Evolutionary conservation across 2,797 vertebrate genomes (phyloP), one percentile per base, ranked within the genome.

Genomic region (Sternarchorhynchus goeldii): DNA sequence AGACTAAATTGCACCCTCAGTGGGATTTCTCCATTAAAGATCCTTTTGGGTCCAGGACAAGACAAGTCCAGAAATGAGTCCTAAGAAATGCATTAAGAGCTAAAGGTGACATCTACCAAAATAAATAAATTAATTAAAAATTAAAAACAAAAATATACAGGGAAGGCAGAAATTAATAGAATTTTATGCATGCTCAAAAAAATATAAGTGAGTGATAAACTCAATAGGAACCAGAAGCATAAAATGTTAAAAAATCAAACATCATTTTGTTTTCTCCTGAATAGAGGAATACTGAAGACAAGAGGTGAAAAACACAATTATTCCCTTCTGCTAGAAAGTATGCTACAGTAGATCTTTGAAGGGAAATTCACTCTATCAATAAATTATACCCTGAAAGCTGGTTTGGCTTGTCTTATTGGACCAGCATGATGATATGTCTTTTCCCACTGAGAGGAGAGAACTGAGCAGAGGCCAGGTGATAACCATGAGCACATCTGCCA

Each of bases 361-460:
- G 75, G 0, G 76, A 85, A 81, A 81, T 77, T 79, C 63, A 72
- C 77, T 36, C 71, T 89, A 89, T 91, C 86, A 90, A 89, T 91
- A 92, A 90, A 92, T 92, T 86, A 91, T 84, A 86, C 87, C 85
- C 88, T 68, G 66, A 81, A 86, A 88, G 87, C 85, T 77, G 86
- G 82, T 84, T 84, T 81, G 83, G 85, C 84, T 81, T 21, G 50
- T 88, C 73, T 65, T 83, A 86, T 87, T 87, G 86, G 86, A 83
- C 79, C 32, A 70, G 70, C 79, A 77, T 80, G 85, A 88, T 90
- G 86, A 83, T 85, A 88, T 71, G 70, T 86, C 87, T 84, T 86
- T 81, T 91, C 89, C 88, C 88, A 81, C 77, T 45, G 63, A 85
- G 86, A 84, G 34, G 36, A 59, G 88, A 86, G 87, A 88, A 90